Conservation (phyloP, 2,888 invertebrate species). For the Ophioninae sp. region DNA sequence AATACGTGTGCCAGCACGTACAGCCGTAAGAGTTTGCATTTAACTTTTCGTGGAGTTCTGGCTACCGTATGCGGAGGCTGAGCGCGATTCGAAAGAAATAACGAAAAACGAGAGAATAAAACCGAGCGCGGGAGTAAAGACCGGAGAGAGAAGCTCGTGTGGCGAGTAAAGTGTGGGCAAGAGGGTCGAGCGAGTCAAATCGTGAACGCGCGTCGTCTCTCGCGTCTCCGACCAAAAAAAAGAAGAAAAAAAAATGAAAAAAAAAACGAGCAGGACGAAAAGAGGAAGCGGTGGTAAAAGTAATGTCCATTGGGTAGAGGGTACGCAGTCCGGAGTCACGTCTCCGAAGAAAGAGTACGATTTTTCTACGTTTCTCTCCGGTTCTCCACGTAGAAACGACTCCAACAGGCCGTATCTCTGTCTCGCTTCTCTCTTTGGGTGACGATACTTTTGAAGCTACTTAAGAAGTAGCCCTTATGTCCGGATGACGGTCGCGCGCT, state of each 20-base stretch:
- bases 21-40: conserved; percentile 49
- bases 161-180: conserved; percentile 21
- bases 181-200: conserved; percentile 74
- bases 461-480: conserved; percentile 70
- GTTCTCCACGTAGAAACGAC: background rate
- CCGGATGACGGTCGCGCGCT: conserved; percentile 74
- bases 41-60: conserved; percentile 47
- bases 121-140: conserved; percentile 32
- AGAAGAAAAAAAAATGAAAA: too few species aligned
- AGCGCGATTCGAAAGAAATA: conserved; percentile 14
- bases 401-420: background rate
- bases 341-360: conserved; percentile 7
- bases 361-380: conserved; percentile 21
- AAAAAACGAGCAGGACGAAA: background rate
- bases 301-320: conserved; percentile 60
- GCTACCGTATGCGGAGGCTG: conserved; percentile 52
- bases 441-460: conserved; percentile 72
- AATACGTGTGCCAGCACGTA: conserved; percentile 49
- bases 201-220: conserved; percentile 58
- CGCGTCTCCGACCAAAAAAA: conserved; percentile 11
- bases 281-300: conserved; percentile 62
- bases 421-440: conserved; percentile 16
- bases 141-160: background rate
- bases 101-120: conserved; percentile 46
- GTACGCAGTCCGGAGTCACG: conserved; percentile 25